Percentiles rank a stretch among this genome's conserved stretches.
Conservation (phyloP, 2,888 invertebrate genomes). For the Allolobophora icterica region DNA sequence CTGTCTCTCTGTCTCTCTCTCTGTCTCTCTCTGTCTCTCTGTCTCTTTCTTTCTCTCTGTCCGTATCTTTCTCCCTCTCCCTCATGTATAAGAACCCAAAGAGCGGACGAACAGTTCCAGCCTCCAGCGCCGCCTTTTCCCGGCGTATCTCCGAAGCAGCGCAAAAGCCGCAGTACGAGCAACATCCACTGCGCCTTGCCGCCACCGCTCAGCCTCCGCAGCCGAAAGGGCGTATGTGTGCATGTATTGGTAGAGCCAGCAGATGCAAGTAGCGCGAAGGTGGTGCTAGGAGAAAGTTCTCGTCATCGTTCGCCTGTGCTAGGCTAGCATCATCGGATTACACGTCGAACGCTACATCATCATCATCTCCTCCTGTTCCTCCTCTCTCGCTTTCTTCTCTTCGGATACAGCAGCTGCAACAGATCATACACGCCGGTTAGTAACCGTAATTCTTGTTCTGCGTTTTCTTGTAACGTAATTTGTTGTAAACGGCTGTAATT, state of each 20-base stretch:
- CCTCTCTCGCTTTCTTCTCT: neutral
- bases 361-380: neutral
- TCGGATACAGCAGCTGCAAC: neutral
- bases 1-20: no score
- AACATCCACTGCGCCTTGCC: neutral
- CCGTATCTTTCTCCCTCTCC: neutral
- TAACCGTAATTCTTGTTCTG: slow-evolving; percentile 1
- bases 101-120: neutral
- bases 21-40: neutral
- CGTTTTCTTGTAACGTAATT: neutral
- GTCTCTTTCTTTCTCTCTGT: neutral
- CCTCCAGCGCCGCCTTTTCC: slow-evolving; percentile 17
- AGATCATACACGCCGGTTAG: neutral
- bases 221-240: neutral
- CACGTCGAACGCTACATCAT: neutral
- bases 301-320: neutral
- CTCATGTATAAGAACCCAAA: neutral
- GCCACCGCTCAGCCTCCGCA: neutral
- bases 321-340: neutral
- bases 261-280: neutral
- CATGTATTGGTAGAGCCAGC: neutral
- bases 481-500: neutral
- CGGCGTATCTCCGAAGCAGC: neutral
- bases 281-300: neutral
- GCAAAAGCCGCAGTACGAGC: neutral